These are phyloP conservation scores for Chionoecetes opilio DNA, from an alignment of 1,140 invertebrate species.

Conservation along the genomic window DNA sequence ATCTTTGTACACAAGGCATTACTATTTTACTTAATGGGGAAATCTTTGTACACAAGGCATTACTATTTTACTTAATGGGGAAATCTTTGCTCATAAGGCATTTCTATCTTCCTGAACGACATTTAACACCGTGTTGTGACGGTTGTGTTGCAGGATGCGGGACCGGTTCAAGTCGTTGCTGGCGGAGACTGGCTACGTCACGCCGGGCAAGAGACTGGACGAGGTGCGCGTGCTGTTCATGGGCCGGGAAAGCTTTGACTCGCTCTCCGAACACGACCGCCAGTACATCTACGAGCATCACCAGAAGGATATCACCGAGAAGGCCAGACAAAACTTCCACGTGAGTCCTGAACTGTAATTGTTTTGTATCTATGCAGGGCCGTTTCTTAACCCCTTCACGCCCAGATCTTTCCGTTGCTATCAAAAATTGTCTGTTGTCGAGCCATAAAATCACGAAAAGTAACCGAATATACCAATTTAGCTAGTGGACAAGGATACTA, in stretches of 20 bases:
- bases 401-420: too few species aligned
- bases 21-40: too few species aligned
- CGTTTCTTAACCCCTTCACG: too few species aligned
- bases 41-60: too few species aligned
- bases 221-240: constrained; percentile 97
- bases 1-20: too few species aligned
- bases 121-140: background rate
- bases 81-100: background rate
- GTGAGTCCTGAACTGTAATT: too few species aligned
- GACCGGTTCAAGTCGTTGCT: constrained; percentile 96
- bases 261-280: constrained; percentile 94
- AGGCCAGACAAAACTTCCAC: constrained; percentile 96
- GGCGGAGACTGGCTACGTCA: constrained; percentile 96
- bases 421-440: too few species aligned
- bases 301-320: constrained; percentile 95
- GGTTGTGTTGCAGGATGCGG: constrained; percentile 84
- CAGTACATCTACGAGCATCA: constrained; percentile 97
- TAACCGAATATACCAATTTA: too few species aligned
- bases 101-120: background rate
- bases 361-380: too few species aligned
- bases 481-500: too few species aligned
- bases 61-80: too few species aligned
- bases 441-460: too few species aligned
- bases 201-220: constrained; percentile 94
- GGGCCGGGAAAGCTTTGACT: constrained; percentile 97